phyloP scores from a whole-genome alignment of 2,888 invertebrate genomes.

The Apamea monoglypha region DNA sequence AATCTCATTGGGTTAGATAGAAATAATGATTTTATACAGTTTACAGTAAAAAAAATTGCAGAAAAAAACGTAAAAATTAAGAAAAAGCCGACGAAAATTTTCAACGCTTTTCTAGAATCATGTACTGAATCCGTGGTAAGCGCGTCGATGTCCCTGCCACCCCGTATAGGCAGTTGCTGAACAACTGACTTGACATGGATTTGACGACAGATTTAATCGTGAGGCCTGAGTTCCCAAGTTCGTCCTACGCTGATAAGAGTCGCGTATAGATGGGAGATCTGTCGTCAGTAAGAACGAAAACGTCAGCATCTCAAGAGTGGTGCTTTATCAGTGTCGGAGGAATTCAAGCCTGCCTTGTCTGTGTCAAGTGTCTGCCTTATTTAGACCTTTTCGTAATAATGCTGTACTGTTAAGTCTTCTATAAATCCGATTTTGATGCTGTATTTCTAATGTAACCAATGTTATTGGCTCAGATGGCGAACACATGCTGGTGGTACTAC shows the following conservation, averaged over 20 bases:
- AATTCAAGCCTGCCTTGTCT: background rate
- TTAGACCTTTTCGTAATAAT: background rate
- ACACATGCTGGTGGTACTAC: slow-evolving; percentile 99
- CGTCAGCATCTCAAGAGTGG: no score
- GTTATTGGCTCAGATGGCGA: slow-evolving; percentile 93
- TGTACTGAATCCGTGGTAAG: no score
- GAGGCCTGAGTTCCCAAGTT: no score
- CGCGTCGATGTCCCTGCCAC: no score
- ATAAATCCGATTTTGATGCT: background rate
- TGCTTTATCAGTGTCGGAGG: background rate
- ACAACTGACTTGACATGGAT: background rate
- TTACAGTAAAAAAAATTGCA: no score
- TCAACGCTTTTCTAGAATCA: no score
- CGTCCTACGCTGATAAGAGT: background rate
- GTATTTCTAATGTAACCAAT: slow-evolving; percentile 6
- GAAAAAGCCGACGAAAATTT: no score
- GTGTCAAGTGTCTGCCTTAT: background rate
- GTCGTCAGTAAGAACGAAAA: background rate
- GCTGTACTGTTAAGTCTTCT: background rate
- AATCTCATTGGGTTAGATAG: no score
- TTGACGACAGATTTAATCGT: background rate
- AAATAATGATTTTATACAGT: no score
- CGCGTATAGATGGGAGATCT: background rate
- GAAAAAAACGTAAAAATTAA: no score
- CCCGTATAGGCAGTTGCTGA: background rate